These are phyloP conservation scores for Vulpes vulpes DNA, from an alignment of 2,113 vertebrate genomes.

Conservation along the genomic window DNA sequence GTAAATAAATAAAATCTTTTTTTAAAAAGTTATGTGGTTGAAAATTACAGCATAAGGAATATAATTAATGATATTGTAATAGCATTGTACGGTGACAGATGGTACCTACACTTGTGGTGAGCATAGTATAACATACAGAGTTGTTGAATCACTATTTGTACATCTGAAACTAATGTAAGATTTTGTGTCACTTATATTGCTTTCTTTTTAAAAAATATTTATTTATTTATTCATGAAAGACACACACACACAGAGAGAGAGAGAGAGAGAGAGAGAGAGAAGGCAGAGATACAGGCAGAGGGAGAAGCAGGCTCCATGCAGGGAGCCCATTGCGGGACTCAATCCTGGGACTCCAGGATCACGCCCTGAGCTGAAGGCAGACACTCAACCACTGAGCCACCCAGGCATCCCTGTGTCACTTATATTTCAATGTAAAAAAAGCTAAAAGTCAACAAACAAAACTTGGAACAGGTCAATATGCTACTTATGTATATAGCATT, in stretches of 20 bases:
- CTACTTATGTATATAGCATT: background rate
- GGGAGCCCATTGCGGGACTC: too few relatives aligned
- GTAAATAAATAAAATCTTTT: too few relatives aligned
- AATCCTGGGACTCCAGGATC: too few relatives aligned
- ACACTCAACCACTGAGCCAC: too few relatives aligned
- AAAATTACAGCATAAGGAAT: background rate
- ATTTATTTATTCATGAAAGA: too few relatives aligned
- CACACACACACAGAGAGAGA: too few relatives aligned
- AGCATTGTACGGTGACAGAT: background rate
- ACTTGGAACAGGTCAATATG: background rate
- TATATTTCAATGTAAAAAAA: background rate
- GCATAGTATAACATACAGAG: background rate
- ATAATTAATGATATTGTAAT: background rate
- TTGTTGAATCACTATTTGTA: background rate
- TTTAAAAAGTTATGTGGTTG: background rate
- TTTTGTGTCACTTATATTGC: background rate
- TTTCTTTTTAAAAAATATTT: too few relatives aligned
- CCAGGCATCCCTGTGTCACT: background rate
- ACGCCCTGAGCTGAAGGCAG: too few relatives aligned
- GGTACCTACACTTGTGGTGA: background rate
- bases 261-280: too few relatives aligned
- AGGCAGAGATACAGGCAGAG: too few relatives aligned
- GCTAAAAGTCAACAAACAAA: background rate
- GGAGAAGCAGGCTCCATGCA: too few relatives aligned
- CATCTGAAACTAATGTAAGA: background rate